Base-by-base conservation (phyloP, 2,113 vertebrate species). In the Pangasianodon hypophthalmus region DNA sequence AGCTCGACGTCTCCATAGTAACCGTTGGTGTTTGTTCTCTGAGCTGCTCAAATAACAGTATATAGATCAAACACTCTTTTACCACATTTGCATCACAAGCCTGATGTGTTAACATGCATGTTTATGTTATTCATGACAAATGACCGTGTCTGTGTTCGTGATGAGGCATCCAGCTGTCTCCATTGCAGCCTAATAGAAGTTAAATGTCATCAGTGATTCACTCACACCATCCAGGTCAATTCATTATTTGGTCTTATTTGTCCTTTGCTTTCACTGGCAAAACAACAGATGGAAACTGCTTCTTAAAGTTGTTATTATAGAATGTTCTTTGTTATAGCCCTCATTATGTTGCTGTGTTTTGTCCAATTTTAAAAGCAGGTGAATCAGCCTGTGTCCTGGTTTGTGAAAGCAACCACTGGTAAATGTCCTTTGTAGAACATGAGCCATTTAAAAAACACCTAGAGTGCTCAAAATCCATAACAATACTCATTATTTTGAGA, bases 1-100 rank as follows among this genome's bases (percentile, higher is more conserved):
- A 88, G 84, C 83, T 89, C 60, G 0, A 26, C 16, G 86, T 93
- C 84, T 90, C 92, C 91, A 92, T 92, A 87, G 90, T 80, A 91
- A 92, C 91, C 83, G 75, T 87, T 84, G 81, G 73, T 90, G 80
- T 88, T 52, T 58, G 41, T 75, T 81, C 3, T 62, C 69, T 90
- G 52, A 89, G 88, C 88, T 88, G 62, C 58, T 64, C 69, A 82
- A 86, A 87, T 46, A 56, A 13, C 79, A 29, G 58, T 29, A 58
- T 82, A 75, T 50, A 58, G 48, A 67, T 73, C 84, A 87, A 58
- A 86, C 44, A 2, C 44, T 8, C 50, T 79, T 79, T 32, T 44
- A 13, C 84, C 64, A 32, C 83, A 88, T 85, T 84, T 87, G 67
- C 88, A 81, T 92, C 91, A 75, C 90, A 75, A 1, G 88, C 37